These are phyloP conservation scores for Synanthedon vespiformis DNA, from an alignment of 2,888 invertebrate genomes.

Conservation along the genomic window DNA sequence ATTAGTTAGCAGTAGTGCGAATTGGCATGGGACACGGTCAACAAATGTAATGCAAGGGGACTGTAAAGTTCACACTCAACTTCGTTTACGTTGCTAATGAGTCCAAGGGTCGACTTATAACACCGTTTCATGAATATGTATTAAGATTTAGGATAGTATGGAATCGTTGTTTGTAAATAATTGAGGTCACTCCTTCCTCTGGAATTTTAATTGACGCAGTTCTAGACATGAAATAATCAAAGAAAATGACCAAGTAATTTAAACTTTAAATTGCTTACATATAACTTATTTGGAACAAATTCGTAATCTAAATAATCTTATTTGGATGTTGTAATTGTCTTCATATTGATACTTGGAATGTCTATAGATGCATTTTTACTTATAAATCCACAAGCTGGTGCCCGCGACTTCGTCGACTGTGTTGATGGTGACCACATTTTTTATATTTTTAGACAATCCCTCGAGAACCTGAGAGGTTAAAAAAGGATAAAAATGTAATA, in stretches of 20 bases:
- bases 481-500: too few relatives aligned
- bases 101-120: slow-evolving; percentile 39
- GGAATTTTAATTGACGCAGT: slow-evolving; percentile 29
- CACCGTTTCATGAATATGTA: slow-evolving; percentile 54
- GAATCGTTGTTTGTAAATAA: slow-evolving; percentile 37
- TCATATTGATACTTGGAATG: too few relatives aligned
- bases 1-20: neutral
- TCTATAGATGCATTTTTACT: too few relatives aligned
- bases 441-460: too few relatives aligned
- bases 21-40: neutral
- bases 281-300: neutral
- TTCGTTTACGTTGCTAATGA: slow-evolving; percentile 36
- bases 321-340: too few relatives aligned
- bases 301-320: neutral
- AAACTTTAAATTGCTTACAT: neutral
- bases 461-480: too few relatives aligned
- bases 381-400: too few relatives aligned
- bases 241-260: neutral
- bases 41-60: slow-evolving; percentile 7
- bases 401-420: too few relatives aligned
- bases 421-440: too few relatives aligned
- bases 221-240: neutral
- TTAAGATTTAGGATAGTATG: slow-evolving; percentile 47
- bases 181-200: slow-evolving; percentile 29
- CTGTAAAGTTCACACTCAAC: slow-evolving; percentile 28